Percentiles rank a stretch among this genome's conserved stretches.
Evolutionary conservation across 2,888 invertebrate genomes (phyloP).

Genomic region (Drosophila mettleri): DNA sequence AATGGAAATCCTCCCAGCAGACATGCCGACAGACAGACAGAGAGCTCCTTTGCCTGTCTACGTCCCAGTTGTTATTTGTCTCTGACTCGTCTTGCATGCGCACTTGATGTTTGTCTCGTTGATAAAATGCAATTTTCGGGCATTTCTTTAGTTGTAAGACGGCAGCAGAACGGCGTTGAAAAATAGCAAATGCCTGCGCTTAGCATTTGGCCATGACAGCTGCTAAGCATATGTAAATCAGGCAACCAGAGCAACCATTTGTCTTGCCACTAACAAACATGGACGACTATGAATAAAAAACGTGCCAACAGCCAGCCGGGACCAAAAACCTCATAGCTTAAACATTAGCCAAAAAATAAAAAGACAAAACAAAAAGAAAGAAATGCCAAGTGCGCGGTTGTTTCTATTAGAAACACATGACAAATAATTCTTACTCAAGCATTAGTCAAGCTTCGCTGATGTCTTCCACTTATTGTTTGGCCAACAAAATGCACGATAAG

Average conservation of each 20-base stretch:
- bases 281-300: slow-evolving; percentile 16
- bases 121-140: slow-evolving; percentile 46
- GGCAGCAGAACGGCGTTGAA: slow-evolving; percentile 2
- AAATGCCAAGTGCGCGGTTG: background rate
- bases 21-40: background rate
- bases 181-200: slow-evolving; percentile 20
- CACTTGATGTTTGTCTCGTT: slow-evolving; percentile 36
- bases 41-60: slow-evolving; percentile 1
- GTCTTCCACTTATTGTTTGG: slow-evolving; percentile 6
- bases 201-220: slow-evolving; percentile 5
- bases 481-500: slow-evolving; percentile 1
- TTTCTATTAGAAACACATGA: slow-evolving; percentile 4
- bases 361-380: background rate
- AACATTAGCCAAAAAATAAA: slow-evolving; percentile 13
- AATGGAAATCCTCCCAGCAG: slow-evolving; percentile 26
- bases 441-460: slow-evolving; percentile 5
- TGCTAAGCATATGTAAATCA: slow-evolving; percentile 65
- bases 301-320: slow-evolving; percentile 3
- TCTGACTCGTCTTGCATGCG: slow-evolving; percentile 30
- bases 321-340: slow-evolving; percentile 50
- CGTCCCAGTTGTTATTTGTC: slow-evolving; percentile 24
- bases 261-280: slow-evolving; percentile 9
- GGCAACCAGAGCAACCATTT: slow-evolving; percentile 11
- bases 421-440: slow-evolving; percentile 8
- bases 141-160: background rate